Base-by-base conservation (phyloP, 2,888 invertebrate genomes). In the Cinara cedri region DNA sequence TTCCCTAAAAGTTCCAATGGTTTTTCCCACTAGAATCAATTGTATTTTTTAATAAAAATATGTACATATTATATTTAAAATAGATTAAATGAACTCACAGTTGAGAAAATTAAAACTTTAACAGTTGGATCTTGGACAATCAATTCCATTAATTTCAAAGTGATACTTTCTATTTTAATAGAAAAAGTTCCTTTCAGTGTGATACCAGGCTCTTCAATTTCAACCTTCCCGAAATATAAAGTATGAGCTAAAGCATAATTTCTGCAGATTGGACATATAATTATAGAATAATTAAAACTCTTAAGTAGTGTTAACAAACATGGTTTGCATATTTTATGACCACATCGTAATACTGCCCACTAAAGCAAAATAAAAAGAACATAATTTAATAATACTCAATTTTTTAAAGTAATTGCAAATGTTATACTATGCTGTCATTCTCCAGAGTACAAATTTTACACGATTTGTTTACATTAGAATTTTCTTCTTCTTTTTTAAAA, bases 261-360 rank as follows among this genome's bases (percentile, higher is more conserved):
- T 0, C 91, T 87, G 84, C 92, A 92, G 19, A 91, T 85, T 0
- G 90, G 88, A 84, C 91, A 91, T 19, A 84, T 84, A n/a, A 87
- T 84, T 74, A 82, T 82, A 9, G 83, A 82, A 82, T 82, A 1
- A 8, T n/a, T 84, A 11, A 54, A 34, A 75, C 84, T 84, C 81
- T 86, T 85, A 14, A 87, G 82, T 49, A 87, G 81, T 46, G 86
- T 82, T 46, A 87, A 86, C 21, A 90, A 86, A 85, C 93, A 93
- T 26, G 88, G 88, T 51, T 90, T 85, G 84, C 93, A 94, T 83
- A 89, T 89, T 83, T 90, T 89, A 84, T 94, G 93, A 0, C 92
- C 93, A 85, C 93, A 94, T 55, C 88, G 87, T 81, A 93, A 85
- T 76, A 93, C 91, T 81, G 89, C 89, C 90, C 92, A 93, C 87